A percentile compares a stretch with the other conserved stretches of the same genome.
These are phyloP conservation scores for Calcarius lapponicus DNA, from an alignment of 2,797 vertebrate species.

Conservation along the genomic window DNA sequence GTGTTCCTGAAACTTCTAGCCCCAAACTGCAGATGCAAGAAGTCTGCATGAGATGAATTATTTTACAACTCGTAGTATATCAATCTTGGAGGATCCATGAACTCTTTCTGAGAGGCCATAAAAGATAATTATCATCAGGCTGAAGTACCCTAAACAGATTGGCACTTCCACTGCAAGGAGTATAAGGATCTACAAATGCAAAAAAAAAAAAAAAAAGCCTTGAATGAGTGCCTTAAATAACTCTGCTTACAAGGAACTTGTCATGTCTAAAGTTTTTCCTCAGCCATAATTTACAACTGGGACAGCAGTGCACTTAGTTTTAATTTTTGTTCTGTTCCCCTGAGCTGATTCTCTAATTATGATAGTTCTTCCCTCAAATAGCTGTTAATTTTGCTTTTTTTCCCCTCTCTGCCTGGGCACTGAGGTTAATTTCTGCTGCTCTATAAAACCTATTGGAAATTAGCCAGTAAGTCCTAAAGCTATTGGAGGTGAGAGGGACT, in stretches of 20 bases:
- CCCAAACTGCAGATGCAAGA: not conserved
- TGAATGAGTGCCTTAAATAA: not conserved
- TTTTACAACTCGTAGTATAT: not conserved
- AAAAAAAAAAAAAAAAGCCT: not conserved
- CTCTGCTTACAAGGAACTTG: not conserved
- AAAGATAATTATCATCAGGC: not conserved
- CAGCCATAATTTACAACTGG: not conserved
- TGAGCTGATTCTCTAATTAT: not conserved
- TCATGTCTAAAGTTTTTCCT: not conserved
- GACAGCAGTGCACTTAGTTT: not conserved
- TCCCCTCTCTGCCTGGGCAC: not conserved
- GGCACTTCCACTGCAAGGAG: not conserved
- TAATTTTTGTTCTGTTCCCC: not conserved
- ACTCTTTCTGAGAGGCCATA: not conserved
- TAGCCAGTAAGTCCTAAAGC: not conserved
- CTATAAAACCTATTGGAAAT: not conserved
- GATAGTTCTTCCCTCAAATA: not conserved
- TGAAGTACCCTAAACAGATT: not conserved
- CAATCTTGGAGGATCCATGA: not conserved
- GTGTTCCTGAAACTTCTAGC: not conserved
- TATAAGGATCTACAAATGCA: not conserved
- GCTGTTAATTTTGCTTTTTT: not conserved
- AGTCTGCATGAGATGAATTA: not conserved
- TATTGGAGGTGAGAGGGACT: not conserved
- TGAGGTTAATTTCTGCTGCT: not conserved